A percentile compares a stretch with the other conserved stretches of the same genome.
These are phyloP conservation scores for Archips crataeganus DNA, from an alignment of 2,888 invertebrate species.

Conservation along the genomic window DNA sequence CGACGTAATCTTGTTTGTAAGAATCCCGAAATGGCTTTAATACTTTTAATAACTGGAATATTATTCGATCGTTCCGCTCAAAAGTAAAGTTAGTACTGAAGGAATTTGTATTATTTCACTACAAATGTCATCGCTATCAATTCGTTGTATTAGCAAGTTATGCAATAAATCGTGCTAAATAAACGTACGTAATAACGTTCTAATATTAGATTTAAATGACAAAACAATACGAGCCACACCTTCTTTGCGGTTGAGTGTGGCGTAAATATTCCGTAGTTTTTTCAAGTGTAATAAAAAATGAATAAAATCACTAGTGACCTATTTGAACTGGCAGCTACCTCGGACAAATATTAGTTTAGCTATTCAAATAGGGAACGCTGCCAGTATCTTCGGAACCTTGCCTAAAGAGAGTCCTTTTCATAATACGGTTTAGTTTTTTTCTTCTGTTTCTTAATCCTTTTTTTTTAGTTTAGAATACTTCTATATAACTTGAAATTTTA, in stretches of 20 bases:
- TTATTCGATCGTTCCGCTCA: not conserved
- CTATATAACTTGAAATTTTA: no score
- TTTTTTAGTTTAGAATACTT: no score
- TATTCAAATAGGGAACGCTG: no score
- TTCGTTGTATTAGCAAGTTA: slow-evolving; percentile 16
- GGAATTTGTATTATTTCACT: not conserved
- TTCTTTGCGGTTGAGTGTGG: not conserved
- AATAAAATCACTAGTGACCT: no score
- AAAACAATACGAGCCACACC: slow-evolving; percentile 9
- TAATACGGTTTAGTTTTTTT: no score
- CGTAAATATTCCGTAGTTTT: not conserved
- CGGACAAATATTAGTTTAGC: no score
- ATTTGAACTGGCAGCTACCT: no score
- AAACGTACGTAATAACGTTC: slow-evolving; percentile 3
- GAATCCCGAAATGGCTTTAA: not conserved
- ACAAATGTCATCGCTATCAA: not conserved
- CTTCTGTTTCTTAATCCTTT: no score
- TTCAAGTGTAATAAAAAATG: not conserved
- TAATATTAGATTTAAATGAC: slow-evolving; percentile 13
- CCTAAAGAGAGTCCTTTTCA: no score
- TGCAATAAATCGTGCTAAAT: slow-evolving; percentile 29
- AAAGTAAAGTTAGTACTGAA: slow-evolving; percentile 18
- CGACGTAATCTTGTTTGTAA: not conserved
- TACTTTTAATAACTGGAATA: not conserved
- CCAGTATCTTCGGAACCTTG: no score